These are phyloP conservation scores for Microtus montanus DNA, from an alignment of 2,113 vertebrate genomes.

Conservation along the genomic window DNA sequence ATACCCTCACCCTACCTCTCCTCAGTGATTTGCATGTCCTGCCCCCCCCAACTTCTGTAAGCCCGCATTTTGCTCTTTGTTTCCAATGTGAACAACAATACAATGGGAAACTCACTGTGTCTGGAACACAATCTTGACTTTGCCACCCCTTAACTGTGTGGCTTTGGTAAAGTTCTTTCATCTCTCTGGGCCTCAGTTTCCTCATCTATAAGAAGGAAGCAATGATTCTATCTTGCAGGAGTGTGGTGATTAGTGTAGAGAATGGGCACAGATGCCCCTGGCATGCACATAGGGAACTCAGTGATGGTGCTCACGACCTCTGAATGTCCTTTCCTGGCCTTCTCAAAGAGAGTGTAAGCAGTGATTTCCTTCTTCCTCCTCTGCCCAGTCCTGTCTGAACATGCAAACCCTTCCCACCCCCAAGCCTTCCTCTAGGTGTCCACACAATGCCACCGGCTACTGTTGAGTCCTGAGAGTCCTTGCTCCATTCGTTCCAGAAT, in stretches of 20 bases:
- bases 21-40: neutral
- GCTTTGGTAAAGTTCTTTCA: neutral
- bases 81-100: neutral
- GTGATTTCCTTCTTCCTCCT: slow-evolving; percentile 11
- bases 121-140: neutral
- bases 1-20: too few relatives aligned
- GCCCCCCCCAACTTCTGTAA: neutral
- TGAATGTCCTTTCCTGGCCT: neutral
- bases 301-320: neutral
- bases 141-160: neutral
- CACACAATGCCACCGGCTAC: neutral
- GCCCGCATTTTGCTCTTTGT: neutral
- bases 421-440: neutral
- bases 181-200: slow-evolving; percentile 12
- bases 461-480: neutral
- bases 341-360: neutral
- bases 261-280: neutral
- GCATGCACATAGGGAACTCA: neutral
- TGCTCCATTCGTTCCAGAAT: neutral
- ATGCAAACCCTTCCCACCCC: neutral
- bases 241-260: neutral
- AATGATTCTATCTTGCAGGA: neutral
- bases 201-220: neutral
- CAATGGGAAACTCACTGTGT: neutral
- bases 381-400: slow-evolving; percentile 44